These are phyloP conservation scores for Sebastes nivosus DNA, from an alignment of 2,797 vertebrate genomes.

Conservation along the genomic window DNA sequence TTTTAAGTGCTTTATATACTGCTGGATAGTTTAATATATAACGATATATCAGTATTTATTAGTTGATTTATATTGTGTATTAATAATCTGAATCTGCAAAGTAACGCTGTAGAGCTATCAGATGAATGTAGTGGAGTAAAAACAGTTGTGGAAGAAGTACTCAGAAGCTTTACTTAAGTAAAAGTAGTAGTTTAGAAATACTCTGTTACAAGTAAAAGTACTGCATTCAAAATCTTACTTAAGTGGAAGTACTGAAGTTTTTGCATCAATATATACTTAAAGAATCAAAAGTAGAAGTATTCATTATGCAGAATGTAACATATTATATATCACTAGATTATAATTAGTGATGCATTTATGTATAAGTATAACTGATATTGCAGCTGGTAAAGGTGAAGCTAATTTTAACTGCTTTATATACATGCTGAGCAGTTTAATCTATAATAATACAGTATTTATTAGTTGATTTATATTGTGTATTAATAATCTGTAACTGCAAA, in stretches of 20 bases:
- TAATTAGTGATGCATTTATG: background rate
- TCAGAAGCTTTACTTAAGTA: background rate
- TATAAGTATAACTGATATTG: background rate
- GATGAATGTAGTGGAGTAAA: background rate
- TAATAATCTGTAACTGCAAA: background rate
- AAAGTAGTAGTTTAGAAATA: background rate
- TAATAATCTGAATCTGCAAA: background rate
- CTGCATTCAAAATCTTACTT: background rate
- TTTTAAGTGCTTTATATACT: background rate
- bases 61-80: background rate
- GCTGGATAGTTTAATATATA: background rate
- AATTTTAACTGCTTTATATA: too few relatives aligned
- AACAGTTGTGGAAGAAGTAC: background rate
- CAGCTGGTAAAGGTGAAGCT: background rate
- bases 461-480: background rate
- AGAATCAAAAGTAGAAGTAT: background rate
- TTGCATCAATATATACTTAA: background rate
- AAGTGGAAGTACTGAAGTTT: background rate
- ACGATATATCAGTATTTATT: background rate
- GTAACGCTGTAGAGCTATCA: accelerated
- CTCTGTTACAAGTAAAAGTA: too few relatives aligned
- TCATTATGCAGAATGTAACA: background rate
- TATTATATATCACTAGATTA: background rate
- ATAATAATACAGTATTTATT: background rate
- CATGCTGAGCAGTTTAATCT: background rate